A percentile compares a stretch with the other conserved stretches of the same genome.
phyloP scores from a whole-genome alignment of 37 sponge, comb jelly and placozoan species.

The Chondrilla cf. caribensis region DNA sequence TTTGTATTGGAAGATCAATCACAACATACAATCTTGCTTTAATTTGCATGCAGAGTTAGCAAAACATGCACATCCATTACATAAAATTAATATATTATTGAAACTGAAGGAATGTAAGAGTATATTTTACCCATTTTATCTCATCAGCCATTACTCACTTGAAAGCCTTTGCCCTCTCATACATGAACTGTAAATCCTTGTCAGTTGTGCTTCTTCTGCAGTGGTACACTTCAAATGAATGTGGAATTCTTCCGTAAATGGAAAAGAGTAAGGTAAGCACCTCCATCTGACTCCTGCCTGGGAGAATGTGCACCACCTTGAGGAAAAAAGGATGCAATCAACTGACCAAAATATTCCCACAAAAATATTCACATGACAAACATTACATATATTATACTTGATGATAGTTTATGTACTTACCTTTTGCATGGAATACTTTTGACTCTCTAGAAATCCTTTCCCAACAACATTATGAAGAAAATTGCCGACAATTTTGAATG shows the following conservation, averaged over 20 bases:
- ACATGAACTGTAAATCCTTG: slow-evolving; percentile 9
- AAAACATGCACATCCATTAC: too few relatives aligned
- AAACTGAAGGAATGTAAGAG: too few relatives aligned
- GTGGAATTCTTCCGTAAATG: background rate
- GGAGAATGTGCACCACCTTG: slow-evolving; percentile 1
- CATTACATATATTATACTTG: background rate
- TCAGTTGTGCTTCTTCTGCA: background rate
- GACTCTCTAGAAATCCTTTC: too few relatives aligned
- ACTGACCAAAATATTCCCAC: background rate
- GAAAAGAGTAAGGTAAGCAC: background rate
- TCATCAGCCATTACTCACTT: background rate
- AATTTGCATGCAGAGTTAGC: too few relatives aligned
- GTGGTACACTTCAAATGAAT: slow-evolving; percentile 4
- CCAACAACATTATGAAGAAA: too few relatives aligned
- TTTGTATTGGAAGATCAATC: too few relatives aligned
- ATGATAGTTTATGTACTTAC: too few relatives aligned
- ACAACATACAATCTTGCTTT: too few relatives aligned
- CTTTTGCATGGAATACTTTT: too few relatives aligned
- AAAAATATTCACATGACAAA: background rate
- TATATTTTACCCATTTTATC: too few relatives aligned
- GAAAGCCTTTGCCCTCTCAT: background rate
- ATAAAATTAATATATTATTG: too few relatives aligned
- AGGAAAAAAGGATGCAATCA: background rate
- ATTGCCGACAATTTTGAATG: too few relatives aligned
- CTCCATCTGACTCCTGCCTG: background rate